phyloP scores from a whole-genome alignment of 1,140 invertebrate species.

The Saxidomus purpurata region DNA sequence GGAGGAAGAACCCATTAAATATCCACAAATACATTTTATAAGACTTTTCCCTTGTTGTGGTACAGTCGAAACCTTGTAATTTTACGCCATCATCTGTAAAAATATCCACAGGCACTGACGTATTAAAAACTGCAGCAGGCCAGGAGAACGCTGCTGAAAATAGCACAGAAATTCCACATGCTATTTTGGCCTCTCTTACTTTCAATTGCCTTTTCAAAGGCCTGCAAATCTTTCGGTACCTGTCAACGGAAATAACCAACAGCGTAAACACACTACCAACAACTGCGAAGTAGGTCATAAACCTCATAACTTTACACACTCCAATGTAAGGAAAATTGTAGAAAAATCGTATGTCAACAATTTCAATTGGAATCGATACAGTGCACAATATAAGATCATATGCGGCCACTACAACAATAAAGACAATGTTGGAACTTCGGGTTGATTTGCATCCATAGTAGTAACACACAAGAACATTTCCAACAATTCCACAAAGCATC shows the following conservation, averaged over 20 bases:
- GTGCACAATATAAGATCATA: constrained; percentile 72
- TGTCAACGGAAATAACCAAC: too few relatives aligned
- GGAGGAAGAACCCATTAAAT: constrained; percentile 24
- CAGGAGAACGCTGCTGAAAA: constrained; percentile 12
- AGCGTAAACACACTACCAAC: constrained; percentile 36
- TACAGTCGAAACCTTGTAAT: not conserved
- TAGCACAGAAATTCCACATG: constrained; percentile 11
- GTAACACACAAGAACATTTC: constrained; percentile 66
- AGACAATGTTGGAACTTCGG: constrained; percentile 41
- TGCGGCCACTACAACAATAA: constrained; percentile 72
- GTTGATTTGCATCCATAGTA: constrained; percentile 60
- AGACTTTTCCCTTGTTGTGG: too few relatives aligned
- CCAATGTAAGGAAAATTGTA: too few relatives aligned
- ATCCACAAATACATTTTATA: too few relatives aligned
- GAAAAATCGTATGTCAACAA: constrained; percentile 53
- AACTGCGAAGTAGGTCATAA: constrained; percentile 58
- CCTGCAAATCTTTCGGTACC: not conserved
- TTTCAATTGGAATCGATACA: constrained; percentile 74
- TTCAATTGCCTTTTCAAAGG: constrained; percentile 68
- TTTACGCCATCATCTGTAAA: not conserved
- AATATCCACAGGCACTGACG: constrained; percentile 21
- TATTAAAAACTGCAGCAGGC: constrained; percentile 39
- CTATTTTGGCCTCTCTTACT: constrained; percentile 2
- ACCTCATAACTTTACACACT: constrained; percentile 68
- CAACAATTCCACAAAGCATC: constrained; percentile 61